Conservation (phyloP, 2,888 invertebrate genomes). For the Pseudococcus longispinus region DNA sequence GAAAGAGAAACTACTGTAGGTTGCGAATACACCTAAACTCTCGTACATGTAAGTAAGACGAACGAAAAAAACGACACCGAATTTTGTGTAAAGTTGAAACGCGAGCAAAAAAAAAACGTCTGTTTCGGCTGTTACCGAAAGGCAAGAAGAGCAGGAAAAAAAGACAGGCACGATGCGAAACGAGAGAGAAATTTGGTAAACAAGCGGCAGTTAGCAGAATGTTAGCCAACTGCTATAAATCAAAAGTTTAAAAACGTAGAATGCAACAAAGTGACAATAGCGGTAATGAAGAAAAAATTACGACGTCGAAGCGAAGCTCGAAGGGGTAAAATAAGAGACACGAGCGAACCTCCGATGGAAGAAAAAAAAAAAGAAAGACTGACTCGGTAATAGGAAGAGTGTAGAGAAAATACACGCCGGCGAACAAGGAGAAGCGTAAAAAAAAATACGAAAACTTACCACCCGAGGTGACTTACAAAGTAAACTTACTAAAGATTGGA, state of each 20-base stretch:
- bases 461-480: slow-evolving; percentile 48
- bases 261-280: slow-evolving; percentile 39
- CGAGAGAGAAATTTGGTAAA: slow-evolving; percentile 1
- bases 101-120: background rate
- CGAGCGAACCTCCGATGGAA: background rate
- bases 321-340: background rate
- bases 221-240: slow-evolving; percentile 23
- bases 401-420: background rate
- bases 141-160: background rate
- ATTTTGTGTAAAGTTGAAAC: background rate
- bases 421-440: background rate
- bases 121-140: background rate
- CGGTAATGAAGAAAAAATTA: slow-evolving; percentile 38
- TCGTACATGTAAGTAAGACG: background rate
- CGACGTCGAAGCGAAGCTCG: slow-evolving; percentile 33
- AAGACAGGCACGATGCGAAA: background rate
- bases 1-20: background rate
- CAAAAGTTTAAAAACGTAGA: slow-evolving; percentile 27
- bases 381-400: slow-evolving; percentile 23
- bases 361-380: background rate
- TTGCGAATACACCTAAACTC: background rate
- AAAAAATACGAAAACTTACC: slow-evolving; percentile 29
- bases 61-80: background rate
- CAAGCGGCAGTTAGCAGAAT: slow-evolving; percentile 17
- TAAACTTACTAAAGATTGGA: slow-evolving; percentile 47